Base-by-base conservation (phyloP, 2,888 invertebrate species). In the Sarcophaga caerulescens region DNA sequence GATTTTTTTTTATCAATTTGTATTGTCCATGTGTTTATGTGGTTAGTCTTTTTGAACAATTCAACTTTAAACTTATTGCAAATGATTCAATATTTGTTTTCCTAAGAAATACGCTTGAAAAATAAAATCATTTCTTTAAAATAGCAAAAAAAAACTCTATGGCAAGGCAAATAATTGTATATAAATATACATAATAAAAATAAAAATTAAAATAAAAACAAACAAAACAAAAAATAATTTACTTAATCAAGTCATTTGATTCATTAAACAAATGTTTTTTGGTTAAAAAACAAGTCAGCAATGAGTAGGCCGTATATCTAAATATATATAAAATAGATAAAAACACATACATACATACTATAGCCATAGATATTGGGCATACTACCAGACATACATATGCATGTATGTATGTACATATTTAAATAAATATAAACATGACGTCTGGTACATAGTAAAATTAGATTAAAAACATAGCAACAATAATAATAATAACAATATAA, bases 371-470 rank as follows among this genome's bases (percentile, higher is more conserved):
- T 69, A 52, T 75, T 63, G 35, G 8, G 35, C 5, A 35, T 35
- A 35, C 35, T 35, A 35, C 6, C 35, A 35, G 6, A 68, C 35
- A 35, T 23, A 23, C 19, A n/a, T n/a, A n/a, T n/a, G n/a, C n/a
- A n/a, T n/a, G n/a, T n/a, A n/a, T n/a, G n/a, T n/a, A n/a, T n/a
- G n/a, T n/a, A n/a, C n/a, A 63, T 65, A 44, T 70, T 57, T 21
- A 59, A 59, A 68, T n/a, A 63, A 79, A 52, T 59, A 73, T 45
- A 71, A 21, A 71, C 35, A 65, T 78, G 78, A 78, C 74, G 78
- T 78, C 23, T 35, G 69, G n/a, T 23, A 44, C 66, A 74, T 21
- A 57, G 8, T 45, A 63, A 8, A 35, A 45, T 52, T 35, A 35
- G 35, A 35, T 35, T 35, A 35, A 35, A 35, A 35, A 35, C 6